A percentile compares a stretch with the other conserved stretches of the same genome.
phyloP scores from a whole-genome alignment of 2,113 vertebrate species.

The Hypomesus transpacificus region DNA sequence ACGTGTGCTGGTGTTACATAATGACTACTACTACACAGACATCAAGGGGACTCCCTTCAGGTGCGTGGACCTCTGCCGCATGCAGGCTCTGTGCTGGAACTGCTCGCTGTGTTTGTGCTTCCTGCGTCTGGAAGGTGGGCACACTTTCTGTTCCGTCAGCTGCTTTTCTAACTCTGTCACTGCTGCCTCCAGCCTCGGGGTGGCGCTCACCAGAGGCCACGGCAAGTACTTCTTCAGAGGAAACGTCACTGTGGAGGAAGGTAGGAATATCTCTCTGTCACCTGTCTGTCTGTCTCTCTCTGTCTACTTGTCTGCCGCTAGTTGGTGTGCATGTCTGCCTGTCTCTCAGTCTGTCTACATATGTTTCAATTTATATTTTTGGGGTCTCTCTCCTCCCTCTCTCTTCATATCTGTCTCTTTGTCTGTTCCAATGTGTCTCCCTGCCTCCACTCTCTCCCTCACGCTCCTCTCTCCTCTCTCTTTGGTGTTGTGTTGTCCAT shows the following conservation, averaged over 20 bases:
- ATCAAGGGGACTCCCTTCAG: constrained; percentile 98
- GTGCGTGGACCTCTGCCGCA: constrained; percentile 61
- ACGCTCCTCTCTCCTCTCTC: constrained; percentile 20
- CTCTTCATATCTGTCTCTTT: not conserved
- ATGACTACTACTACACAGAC: constrained; percentile 99
- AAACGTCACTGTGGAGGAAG: constrained; percentile 95
- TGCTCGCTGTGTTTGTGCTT: not conserved
- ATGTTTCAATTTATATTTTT: not conserved
- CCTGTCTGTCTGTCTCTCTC: no score
- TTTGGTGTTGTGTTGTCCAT: constrained; percentile 24
- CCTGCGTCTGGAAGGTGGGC: constrained; percentile 5
- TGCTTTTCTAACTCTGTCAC: not conserved
- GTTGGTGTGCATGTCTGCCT: no score
- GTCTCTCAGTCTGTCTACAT: not conserved
- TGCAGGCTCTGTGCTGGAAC: not conserved
- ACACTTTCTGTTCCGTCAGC: not conserved
- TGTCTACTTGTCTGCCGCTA: no score
- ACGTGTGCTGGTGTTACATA: constrained; percentile 95
- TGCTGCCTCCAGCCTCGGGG: constrained; percentile 85
- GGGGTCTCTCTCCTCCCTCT: not conserved
- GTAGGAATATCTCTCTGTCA: constrained; percentile 61
- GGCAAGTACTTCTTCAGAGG: constrained; percentile 96
- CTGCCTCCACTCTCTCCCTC: not conserved
- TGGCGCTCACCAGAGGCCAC: constrained; percentile 94
- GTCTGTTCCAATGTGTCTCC: not conserved